A percentile compares a stretch with the other conserved stretches of the same genome.
phyloP scores from a whole-genome alignment of 2,113 vertebrate species.

The Trogon melanurus region DNA sequence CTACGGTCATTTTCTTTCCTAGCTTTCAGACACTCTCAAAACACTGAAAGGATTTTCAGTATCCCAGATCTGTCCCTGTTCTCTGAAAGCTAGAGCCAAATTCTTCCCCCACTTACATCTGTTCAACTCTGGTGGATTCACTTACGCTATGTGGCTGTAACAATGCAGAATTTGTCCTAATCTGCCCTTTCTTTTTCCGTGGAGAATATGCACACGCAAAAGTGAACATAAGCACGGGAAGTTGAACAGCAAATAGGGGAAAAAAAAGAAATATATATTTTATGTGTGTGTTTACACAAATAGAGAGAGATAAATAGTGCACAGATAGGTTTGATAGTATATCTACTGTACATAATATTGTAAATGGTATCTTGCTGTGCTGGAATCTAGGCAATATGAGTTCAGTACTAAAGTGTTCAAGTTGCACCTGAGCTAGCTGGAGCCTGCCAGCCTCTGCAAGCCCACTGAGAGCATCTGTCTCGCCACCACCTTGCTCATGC shows the following conservation, averaged over 20 bases:
- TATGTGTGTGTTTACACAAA: neutral
- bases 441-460: slow-evolving; percentile 83
- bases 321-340: slow-evolving; percentile 47
- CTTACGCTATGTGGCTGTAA: neutral
- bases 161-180: slow-evolving; percentile 60
- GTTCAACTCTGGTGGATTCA: slow-evolving; percentile 53
- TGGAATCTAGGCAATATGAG: slow-evolving; percentile 77
- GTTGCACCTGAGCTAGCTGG: slow-evolving; percentile 83
- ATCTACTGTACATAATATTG: slow-evolving; percentile 72
- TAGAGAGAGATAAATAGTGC: slow-evolving; percentile 33
- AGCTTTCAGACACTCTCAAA: neutral
- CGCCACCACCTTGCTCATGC: slow-evolving; percentile 79
- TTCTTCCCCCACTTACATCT: slow-evolving; percentile 59
- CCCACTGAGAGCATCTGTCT: slow-evolving; percentile 89
- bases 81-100: slow-evolving; percentile 29
- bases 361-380: slow-evolving; percentile 71
- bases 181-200: slow-evolving; percentile 37
- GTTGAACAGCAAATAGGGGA: neutral
- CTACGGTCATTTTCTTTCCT: neutral
- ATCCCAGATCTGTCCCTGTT: neutral
- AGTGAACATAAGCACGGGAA: neutral
- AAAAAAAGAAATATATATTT: neutral
- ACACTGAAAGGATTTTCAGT: neutral
- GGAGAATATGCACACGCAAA: neutral
- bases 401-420: slow-evolving; percentile 77